These are phyloP conservation scores for Trichopria drosophilae DNA, from an alignment of 2,888 invertebrate genomes.

Conservation along the genomic window DNA sequence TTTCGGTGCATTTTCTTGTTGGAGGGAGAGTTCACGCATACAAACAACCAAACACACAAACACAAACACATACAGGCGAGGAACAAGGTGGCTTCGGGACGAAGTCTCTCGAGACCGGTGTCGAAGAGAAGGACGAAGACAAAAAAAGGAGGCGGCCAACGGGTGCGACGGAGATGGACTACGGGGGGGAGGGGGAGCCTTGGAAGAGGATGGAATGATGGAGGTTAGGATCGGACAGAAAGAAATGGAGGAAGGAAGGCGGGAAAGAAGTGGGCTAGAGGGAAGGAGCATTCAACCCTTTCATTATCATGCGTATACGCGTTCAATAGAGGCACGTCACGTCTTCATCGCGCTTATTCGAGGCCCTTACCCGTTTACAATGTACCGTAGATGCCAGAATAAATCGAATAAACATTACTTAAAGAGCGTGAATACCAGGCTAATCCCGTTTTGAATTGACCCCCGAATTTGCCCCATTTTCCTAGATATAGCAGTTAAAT, in stretches of 20 bases:
- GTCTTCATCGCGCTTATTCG: slow-evolving; percentile 41
- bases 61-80: slow-evolving; percentile 1
- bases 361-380: too few relatives aligned
- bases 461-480: too few relatives aligned
- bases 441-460: too few relatives aligned
- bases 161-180: slow-evolving; percentile 3
- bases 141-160: slow-evolving; percentile 20
- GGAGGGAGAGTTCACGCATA: too few relatives aligned
- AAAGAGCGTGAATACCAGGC: too few relatives aligned
- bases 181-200: slow-evolving; percentile 8
- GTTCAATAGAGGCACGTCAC: slow-evolving; percentile 40
- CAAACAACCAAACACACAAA: not conserved
- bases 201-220: slow-evolving; percentile 28
- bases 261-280: slow-evolving; percentile 34
- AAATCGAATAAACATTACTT: too few relatives aligned
- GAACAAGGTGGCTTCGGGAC: slow-evolving; percentile 9
- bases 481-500: too few relatives aligned
- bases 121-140: slow-evolving; percentile 12
- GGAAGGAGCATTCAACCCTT: slow-evolving; percentile 43
- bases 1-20: too few relatives aligned
- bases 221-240: slow-evolving; percentile 29
- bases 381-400: too few relatives aligned
- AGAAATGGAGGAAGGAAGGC: slow-evolving; percentile 31
- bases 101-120: slow-evolving; percentile 7
- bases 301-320: slow-evolving; percentile 44